Evolutionary conservation across 2,113 vertebrate genomes (phyloP).

Genomic region (Sakesphorus luctuosus): DNA sequence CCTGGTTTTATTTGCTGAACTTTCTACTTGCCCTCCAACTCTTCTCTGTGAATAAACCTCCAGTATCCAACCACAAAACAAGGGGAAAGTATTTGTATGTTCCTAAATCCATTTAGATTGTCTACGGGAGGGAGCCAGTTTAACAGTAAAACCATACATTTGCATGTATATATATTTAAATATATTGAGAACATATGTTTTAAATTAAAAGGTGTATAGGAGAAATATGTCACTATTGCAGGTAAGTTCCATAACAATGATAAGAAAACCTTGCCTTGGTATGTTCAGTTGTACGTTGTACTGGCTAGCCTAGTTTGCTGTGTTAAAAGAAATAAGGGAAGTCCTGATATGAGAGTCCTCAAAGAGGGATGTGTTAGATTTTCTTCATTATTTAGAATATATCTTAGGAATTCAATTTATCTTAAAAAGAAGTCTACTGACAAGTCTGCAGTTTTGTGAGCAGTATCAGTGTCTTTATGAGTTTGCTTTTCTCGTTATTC

Average conservation of each 20-base stretch:
- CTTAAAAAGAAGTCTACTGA: background rate
- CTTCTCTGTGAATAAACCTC: background rate
- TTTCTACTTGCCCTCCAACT: background rate
- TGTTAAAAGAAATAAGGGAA: background rate
- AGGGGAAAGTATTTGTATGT: background rate
- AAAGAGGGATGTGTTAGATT: background rate
- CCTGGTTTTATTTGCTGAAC: background rate
- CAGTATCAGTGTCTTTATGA: background rate
- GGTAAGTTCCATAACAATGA: background rate
- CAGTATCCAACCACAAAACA: background rate
- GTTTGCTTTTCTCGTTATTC: background rate
- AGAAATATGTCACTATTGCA: background rate
- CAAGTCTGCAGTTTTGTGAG: background rate
- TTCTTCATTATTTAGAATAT: background rate
- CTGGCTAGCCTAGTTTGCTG: background rate
- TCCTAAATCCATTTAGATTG: background rate
- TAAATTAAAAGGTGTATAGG: background rate
- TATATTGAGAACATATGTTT: background rate
- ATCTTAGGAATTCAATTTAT: background rate
- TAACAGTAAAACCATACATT: background rate
- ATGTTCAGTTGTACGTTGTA: rapidly evolving
- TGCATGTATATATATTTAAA: background rate
- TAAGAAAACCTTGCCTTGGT: background rate
- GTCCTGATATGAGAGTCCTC: background rate
- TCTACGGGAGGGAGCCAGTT: background rate